Base-by-base conservation (phyloP, 2,797 vertebrate genomes). In the Labeo calbasu region DNA sequence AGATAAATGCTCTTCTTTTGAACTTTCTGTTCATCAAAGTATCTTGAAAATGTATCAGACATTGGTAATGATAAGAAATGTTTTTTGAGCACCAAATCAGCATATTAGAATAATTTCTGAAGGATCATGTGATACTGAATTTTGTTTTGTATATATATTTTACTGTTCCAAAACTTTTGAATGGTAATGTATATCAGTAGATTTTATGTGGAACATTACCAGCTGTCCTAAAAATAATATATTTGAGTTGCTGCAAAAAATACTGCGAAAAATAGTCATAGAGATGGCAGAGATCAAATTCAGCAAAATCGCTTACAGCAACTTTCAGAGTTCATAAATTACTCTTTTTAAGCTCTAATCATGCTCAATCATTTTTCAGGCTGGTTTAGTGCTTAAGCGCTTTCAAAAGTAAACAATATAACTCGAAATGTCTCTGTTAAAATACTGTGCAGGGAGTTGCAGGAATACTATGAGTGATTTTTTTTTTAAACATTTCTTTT, bases 351-450 rank as follows among this genome's bases (percentile, higher is more conserved):
- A 25, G n/a, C 43, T 50, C 7, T 15, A 10, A 48, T 50, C 63
- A 32, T 32, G 15, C 7, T n/a, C n/a, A n/a, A n/a, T n/a, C n/a
- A n/a, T 15, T 63, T 63, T 48, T 70, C 43, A 48, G n/a, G 68
- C 68, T 48, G n/a, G n/a, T 71, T 71, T 71, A 23, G 10, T 53
- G 48, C 71, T 73, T 53, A 25, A 63, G n/a, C 4, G 28, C n/a
- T 48, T 65, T 61, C 21, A 63, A 46, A 40, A 63, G 57, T 19
- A 48, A 77, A 77, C 36, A 61, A 77, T n/a, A 40, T 40, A 63
- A 28, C 13, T 65, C 61, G 12, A 48, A 48, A 78, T 32, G 59
- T 78, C 57, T 48, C 17, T 23, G 53, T 50, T 53, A 36, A 28
- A 23, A 40, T 23, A 23, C 12, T 1, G 11, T 32, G 23, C 17